Conservation (phyloP, 2,888 invertebrate genomes). For the Pristionchus exspectatus region DNA sequence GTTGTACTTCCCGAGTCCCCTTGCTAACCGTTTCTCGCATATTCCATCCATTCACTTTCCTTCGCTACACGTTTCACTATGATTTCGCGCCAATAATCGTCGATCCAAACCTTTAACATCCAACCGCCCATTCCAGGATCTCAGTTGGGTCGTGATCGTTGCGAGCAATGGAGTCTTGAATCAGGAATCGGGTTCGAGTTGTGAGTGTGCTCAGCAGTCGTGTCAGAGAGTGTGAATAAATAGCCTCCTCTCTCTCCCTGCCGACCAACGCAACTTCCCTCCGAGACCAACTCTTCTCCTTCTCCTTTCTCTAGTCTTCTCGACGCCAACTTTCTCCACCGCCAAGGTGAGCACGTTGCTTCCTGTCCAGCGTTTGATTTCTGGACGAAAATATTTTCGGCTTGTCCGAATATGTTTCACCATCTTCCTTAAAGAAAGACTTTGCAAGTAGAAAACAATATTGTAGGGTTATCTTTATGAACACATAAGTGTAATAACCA, state of each 20-base stretch:
- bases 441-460: no score
- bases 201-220: not conserved
- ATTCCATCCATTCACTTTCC: not conserved
- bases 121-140: not conserved
- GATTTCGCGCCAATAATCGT: no score
- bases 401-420: not conserved
- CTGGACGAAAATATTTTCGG: not conserved
- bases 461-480: no score
- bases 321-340: not conserved
- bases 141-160: not conserved
- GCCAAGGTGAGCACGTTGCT: not conserved
- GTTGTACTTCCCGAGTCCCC: not conserved
- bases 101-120: not conserved
- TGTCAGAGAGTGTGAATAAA: slow-evolving; percentile 32
- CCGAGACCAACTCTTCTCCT: not conserved
- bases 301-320: slow-evolving; percentile 12
- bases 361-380: not conserved
- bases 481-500: not conserved
- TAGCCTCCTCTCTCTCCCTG: not conserved
- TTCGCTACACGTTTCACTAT: not conserved
- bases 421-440: not conserved
- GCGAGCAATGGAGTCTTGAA: not conserved
- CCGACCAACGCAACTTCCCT: not conserved
- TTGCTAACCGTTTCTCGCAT: not conserved
- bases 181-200: not conserved